phyloP scores from a whole-genome alignment of 2,113 vertebrate genomes.

The Embiotoca jacksoni region DNA sequence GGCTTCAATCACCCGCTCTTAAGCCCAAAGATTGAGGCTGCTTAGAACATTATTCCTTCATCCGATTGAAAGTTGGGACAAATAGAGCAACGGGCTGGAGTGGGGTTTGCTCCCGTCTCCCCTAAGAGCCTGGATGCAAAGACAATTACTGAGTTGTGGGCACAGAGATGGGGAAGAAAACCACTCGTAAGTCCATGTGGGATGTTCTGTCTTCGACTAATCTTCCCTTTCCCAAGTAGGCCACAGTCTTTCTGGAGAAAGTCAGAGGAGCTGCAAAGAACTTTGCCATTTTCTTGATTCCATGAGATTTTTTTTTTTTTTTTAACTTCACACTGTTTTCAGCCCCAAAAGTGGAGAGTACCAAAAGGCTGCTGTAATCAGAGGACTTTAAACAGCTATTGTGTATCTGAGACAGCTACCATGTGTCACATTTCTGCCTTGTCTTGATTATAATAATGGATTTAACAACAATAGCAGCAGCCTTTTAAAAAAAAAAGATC shows the following conservation, averaged over 20 bases:
- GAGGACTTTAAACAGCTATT: constrained; percentile 17
- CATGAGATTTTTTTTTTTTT: neutral
- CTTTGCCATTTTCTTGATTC: constrained; percentile 55
- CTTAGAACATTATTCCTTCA: constrained; percentile 70
- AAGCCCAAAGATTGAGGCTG: constrained; percentile 60
- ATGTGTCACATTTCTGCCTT: neutral
- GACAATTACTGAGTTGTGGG: constrained; percentile 76
- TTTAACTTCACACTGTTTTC: constrained; percentile 15
- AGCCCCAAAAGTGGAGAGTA: constrained; percentile 11
- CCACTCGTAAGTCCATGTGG: constrained; percentile 70
- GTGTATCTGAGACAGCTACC: neutral
- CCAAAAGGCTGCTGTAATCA: constrained; percentile 20
- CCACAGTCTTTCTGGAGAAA: constrained; percentile 59
- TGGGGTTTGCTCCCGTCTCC: constrained; percentile 60
- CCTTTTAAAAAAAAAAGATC: constrained; percentile 1
- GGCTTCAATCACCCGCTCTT: constrained; percentile 57
- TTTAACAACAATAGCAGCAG: neutral
- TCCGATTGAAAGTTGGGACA: constrained; percentile 66
- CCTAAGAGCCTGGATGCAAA: constrained; percentile 65
- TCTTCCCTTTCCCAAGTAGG: constrained; percentile 65
- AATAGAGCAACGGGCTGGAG: constrained; percentile 50
- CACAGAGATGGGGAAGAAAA: constrained; percentile 60
- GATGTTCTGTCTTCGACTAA: constrained; percentile 72
- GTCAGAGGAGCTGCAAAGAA: constrained; percentile 45
- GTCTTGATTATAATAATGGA: constrained; percentile 24